These are phyloP conservation scores for Cephalopholis sonnerati DNA, from an alignment of 2,113 vertebrate genomes.

Conservation along the genomic window DNA sequence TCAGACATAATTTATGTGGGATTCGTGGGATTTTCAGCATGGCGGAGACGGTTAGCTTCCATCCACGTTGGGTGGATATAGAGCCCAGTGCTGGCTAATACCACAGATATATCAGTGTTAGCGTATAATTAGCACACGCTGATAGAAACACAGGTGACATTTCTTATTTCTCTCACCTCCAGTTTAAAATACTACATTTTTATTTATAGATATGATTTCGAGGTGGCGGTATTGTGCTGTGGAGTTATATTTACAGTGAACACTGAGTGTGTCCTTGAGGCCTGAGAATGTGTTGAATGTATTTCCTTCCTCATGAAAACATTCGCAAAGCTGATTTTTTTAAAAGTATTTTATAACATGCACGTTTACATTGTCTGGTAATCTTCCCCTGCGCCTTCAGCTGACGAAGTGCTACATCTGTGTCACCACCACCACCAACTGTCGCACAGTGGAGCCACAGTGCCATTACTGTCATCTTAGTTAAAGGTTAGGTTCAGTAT, in stretches of 20 bases:
- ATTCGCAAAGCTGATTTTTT: background rate
- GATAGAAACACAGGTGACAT: background rate
- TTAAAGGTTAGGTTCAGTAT: too few relatives aligned
- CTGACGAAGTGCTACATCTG: background rate
- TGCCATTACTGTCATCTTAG: background rate
- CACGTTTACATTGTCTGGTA: background rate
- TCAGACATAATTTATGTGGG: slow-evolving; percentile 3
- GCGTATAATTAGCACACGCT: background rate
- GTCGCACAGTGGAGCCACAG: background rate
- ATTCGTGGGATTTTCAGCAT: slow-evolving; percentile 5
- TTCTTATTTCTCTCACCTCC: background rate
- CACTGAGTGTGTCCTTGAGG: background rate
- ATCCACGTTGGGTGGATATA: background rate
- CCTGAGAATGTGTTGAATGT: background rate
- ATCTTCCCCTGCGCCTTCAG: background rate
- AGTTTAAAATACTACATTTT: background rate
- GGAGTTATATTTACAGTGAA: background rate
- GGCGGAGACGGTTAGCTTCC: background rate
- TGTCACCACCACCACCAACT: background rate
- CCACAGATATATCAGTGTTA: background rate
- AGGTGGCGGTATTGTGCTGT: background rate
- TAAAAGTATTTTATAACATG: background rate
- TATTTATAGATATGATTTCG: background rate
- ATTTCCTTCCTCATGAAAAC: background rate
- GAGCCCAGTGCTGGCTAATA: background rate